Conservation (phyloP, 2,113 vertebrate genomes). For the Nannobrachium achirus region DNA sequence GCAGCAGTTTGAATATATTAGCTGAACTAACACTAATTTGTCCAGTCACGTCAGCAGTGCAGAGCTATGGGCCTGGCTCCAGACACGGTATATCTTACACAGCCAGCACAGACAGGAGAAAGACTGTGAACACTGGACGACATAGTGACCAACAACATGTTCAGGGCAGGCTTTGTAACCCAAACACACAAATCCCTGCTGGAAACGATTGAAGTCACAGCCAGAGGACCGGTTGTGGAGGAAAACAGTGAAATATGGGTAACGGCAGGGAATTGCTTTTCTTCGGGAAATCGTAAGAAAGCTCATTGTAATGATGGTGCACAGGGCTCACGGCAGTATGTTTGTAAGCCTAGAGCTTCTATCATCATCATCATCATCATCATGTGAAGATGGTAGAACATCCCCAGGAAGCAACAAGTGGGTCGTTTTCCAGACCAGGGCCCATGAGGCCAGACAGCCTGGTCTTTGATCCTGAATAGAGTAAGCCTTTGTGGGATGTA, state of each 20-base stretch:
- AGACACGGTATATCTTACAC: slow-evolving; percentile 38
- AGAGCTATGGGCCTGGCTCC: slow-evolving; percentile 39
- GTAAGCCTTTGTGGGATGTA: slow-evolving; percentile 41
- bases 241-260: not conserved
- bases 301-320: not conserved
- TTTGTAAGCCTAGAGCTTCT: not conserved
- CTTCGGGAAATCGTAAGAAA: not conserved
- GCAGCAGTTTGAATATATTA: slow-evolving; percentile 71
- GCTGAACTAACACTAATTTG: slow-evolving; percentile 72
- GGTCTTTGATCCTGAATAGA: slow-evolving; percentile 33
- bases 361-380: not conserved
- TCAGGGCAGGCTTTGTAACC: not conserved
- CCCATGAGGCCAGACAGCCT: not conserved
- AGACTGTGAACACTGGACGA: slow-evolving; percentile 17
- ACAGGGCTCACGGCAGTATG: not conserved
- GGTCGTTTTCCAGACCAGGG: slow-evolving; percentile 15
- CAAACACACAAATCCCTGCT: not conserved
- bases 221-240: not conserved
- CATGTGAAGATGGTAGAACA: not conserved
- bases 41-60: slow-evolving; percentile 67
- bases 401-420: slow-evolving; percentile 1
- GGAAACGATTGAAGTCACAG: not conserved
- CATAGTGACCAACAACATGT: not conserved
- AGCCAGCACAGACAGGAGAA: slow-evolving; percentile 30
- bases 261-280: not conserved